phyloP scores from a whole-genome alignment of 2,888 invertebrate genomes.

The Stictocephala bisonia region DNA sequence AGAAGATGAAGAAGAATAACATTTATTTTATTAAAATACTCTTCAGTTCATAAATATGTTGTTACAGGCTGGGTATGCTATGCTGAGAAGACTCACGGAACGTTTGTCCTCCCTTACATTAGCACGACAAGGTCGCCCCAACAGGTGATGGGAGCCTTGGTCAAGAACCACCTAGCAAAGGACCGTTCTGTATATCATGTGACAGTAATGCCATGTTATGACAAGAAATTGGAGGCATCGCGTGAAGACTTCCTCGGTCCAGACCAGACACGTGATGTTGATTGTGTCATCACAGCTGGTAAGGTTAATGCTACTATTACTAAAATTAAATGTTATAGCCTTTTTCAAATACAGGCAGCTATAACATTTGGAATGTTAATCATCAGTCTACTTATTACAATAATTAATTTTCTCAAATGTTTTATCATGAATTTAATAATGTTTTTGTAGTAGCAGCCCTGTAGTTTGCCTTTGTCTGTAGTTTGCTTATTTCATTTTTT shows the following conservation, averaged over 20 bases:
- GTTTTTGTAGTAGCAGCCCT: no score
- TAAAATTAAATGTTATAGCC: no score
- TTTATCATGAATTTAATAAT: no score
- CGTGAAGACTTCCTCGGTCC: conserved; percentile 89
- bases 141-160: conserved; percentile 89
- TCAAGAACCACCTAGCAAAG: conserved; percentile 76
- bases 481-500: no score
- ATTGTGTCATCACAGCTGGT: conserved; percentile 98
- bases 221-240: conserved; percentile 98
- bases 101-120: conserved; percentile 90
- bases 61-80: conserved; percentile 95
- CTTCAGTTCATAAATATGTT: no score
- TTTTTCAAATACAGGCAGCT: no score
- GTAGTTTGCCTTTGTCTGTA: no score
- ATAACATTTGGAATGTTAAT: no score
- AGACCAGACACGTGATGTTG: conserved; percentile 87
- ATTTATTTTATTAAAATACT: no score
- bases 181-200: conserved; percentile 83
- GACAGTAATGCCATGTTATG: conserved; percentile 98
- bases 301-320: conserved; percentile 54
- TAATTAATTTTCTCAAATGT: no score
- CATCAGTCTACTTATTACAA: no score
- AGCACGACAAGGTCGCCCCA: conserved; percentile 92
- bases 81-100: conserved; percentile 98
- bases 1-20: no score